A percentile compares a stretch with the other conserved stretches of the same genome.
These are phyloP conservation scores for Pseudorasbora parva DNA, from an alignment of 2,113 vertebrate genomes.

Conservation along the genomic window DNA sequence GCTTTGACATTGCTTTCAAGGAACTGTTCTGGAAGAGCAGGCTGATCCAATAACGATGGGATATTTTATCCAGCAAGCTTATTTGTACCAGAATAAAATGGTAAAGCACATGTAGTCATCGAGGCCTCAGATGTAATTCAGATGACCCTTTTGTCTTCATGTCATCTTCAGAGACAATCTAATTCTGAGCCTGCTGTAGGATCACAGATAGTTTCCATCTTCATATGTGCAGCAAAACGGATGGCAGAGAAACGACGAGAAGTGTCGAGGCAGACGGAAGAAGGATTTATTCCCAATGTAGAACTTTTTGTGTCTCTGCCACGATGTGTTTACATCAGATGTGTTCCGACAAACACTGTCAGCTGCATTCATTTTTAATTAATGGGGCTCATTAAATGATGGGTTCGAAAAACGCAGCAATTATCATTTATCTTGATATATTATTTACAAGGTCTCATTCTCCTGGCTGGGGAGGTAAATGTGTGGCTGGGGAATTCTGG, in stretches of 20 bases:
- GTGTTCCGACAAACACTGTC: conserved; percentile 84
- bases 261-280: conserved; percentile 9
- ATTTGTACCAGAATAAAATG: conserved; percentile 1
- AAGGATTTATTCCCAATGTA: conserved; percentile 8
- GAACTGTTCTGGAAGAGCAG: conserved; percentile 11
- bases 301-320: conserved; percentile 56
- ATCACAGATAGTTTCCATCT: neutral
- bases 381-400: conserved; percentile 95
- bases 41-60: neutral
- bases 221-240: neutral
- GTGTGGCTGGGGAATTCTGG: conserved; percentile 73
- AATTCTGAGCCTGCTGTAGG: neutral
- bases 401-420: conserved; percentile 87
- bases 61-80: neutral
- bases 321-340: conserved; percentile 60
- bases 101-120: neutral
- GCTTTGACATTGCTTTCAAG: conserved; percentile 40
- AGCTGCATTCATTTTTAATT: conserved; percentile 95
- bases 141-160: neutral
- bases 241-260: neutral
- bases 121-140: neutral
- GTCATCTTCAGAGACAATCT: neutral
- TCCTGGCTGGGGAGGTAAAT: conserved; percentile 86
- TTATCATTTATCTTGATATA: conserved; percentile 99
- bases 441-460: conserved; percentile 98